Percentiles rank a stretch among this genome's conserved stretches.
Evolutionary conservation across 2,888 invertebrate species (phyloP).

Genomic region (Tortrix viridana): DNA sequence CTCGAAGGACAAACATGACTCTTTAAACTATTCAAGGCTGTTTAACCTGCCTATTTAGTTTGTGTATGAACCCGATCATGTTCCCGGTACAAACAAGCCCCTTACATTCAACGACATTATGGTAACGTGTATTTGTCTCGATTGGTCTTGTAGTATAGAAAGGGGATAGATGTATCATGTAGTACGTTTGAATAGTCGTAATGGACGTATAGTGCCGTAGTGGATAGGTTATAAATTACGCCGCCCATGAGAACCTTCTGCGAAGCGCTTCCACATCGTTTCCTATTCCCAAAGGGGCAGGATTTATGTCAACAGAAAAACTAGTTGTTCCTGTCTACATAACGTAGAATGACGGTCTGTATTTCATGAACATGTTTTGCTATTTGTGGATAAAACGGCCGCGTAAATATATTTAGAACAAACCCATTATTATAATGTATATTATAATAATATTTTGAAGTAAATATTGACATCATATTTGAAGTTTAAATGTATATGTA

Average conservation of each 20-base stretch:
- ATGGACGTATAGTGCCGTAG: conserved; percentile 36
- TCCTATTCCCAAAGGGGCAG: conserved; percentile 57
- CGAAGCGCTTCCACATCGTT: conserved; percentile 63
- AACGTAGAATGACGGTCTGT: conserved; percentile 15
- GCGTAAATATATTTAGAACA: neutral
- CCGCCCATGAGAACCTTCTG: conserved; percentile 64
- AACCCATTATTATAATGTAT: no score
- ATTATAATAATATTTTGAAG: no score
- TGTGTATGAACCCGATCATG: conserved; percentile 35
- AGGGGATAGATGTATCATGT: neutral
- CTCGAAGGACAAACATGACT: conserved; percentile 29
- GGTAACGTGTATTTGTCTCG: conserved; percentile 6
- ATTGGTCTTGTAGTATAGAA: neutral
- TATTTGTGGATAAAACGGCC: neutral
- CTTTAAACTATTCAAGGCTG: conserved; percentile 32
- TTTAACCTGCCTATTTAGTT: conserved; percentile 35
- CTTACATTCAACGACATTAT: neutral
- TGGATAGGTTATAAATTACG: conserved; percentile 66
- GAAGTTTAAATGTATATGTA: no score
- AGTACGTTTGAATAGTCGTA: conserved; percentile 12
- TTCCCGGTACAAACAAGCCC: conserved; percentile 10
- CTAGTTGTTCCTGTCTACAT: conserved; percentile 54
- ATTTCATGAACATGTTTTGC: conserved; percentile 22
- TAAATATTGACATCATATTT: no score
- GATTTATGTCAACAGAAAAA: conserved; percentile 77